Evolutionary conservation across 2,888 invertebrate species (phyloP), one percentile per base, ranked within the genome.

Genomic region (Drosophila multiciliata): DNA sequence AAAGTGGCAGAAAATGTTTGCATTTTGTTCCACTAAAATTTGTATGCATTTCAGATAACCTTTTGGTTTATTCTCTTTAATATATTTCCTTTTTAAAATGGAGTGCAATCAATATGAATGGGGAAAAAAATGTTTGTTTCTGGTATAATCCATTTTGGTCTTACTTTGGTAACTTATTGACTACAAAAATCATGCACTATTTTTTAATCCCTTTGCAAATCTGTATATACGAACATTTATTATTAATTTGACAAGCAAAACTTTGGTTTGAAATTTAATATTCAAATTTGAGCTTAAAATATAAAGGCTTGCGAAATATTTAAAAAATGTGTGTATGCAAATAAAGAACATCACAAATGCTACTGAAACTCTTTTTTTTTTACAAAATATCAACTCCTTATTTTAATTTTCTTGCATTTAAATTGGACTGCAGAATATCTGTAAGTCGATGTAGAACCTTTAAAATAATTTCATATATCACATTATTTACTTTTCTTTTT

Each of bases 41-140:
- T 80, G 70, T 78, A 78, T 82, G 75, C 63, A 64, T 59, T 57
- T 61, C 38, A 78, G 75, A 82, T 78, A 82, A 78, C 50, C 36
- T 40, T 66, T 70, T 54, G 70, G 75, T 59, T 74, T 66, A 54
- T 63, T 55, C 67, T 29, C 12, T 1, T 26, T 42, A 77, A 20
- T 26, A 53, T 42, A 23, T 35, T 33, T 38, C 7, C 8, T 26
- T 35, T 45, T 45, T 26, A 36, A 26, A 42, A n/a, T 7, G 7
- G 11, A 23, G 42, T 45, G 32, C 42, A 40, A 20, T 35, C 26
- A n/a, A 55, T n/a, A n/a, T n/a, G 7, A n/a, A 15, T 29, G 11
- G n/a, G 1, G 1, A 1, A 7, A 53, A 23, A 26, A 7, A 2
- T 11, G 7, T 15, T 23, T 23, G 8, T 8, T 15, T 45, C 45